phyloP scores from a whole-genome alignment of 2,113 vertebrate species.

The Oriolus oriolus region DNA sequence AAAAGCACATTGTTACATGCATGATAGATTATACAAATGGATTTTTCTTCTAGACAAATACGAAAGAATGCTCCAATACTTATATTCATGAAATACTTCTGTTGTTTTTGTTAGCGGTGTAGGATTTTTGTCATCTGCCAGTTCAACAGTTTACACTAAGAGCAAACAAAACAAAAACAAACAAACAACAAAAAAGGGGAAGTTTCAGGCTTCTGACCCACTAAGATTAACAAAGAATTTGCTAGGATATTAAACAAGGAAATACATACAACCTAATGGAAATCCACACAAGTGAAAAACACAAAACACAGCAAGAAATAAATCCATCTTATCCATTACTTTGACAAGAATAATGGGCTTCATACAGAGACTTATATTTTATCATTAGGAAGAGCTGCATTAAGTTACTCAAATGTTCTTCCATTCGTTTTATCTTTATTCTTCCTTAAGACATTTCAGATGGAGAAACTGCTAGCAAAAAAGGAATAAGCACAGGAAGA shows the following conservation, averaged over 20 bases:
- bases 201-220: constrained; percentile 37
- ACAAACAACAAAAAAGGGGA: background rate
- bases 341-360: constrained; percentile 49
- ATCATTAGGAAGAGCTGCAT: constrained; percentile 55
- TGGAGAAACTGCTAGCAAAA: background rate
- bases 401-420: constrained; percentile 2
- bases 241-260: constrained; percentile 49
- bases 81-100: constrained; percentile 32
- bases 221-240: constrained; percentile 15
- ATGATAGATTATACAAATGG: constrained; percentile 72
- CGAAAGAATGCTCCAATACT: constrained; percentile 36
- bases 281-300: background rate
- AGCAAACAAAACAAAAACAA: background rate
- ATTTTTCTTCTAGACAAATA: constrained; percentile 64
- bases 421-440: constrained; percentile 7
- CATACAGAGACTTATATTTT: constrained; percentile 8
- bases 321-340: constrained; percentile 41
- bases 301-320: constrained; percentile 49
- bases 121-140: constrained; percentile 40
- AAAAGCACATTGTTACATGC: constrained; percentile 69
- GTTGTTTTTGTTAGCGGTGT: constrained; percentile 46
- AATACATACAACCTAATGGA: background rate
- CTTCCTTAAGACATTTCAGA: background rate
- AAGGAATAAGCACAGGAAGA: background rate
- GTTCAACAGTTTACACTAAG: constrained; percentile 35